A percentile compares a stretch with the other conserved stretches of the same genome.
These are phyloP conservation scores for Acanthisitta chloris DNA, from an alignment of 2,113 vertebrate genomes.

Conservation along the genomic window DNA sequence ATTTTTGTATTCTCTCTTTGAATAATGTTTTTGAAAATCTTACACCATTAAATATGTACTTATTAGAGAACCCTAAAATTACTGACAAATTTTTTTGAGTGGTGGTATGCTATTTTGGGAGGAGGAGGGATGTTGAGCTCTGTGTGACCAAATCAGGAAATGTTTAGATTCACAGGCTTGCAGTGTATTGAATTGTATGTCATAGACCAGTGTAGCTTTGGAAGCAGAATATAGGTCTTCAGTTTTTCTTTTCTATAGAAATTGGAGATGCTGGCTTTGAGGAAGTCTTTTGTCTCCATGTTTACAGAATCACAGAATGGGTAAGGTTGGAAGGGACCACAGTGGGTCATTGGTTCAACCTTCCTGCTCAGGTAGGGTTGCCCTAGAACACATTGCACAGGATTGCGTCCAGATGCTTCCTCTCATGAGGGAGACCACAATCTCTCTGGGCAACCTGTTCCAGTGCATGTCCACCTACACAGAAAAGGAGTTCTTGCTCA, in stretches of 20 bases:
- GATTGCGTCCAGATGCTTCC: neutral
- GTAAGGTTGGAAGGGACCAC: neutral
- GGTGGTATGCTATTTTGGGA: accelerated
- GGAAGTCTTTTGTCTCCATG: neutral
- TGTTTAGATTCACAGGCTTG: neutral
- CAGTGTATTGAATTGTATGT: neutral
- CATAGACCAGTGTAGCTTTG: neutral
- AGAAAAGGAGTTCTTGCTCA: neutral
- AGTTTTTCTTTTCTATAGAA: neutral
- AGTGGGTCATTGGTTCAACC: neutral
- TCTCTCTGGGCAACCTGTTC: neutral
- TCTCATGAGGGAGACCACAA: neutral
- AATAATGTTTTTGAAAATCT: conserved; percentile 19
- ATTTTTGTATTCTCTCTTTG: neutral
- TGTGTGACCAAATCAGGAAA: neutral
- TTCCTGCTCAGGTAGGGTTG: neutral
- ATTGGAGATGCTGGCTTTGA: neutral
- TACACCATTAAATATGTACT: neutral
- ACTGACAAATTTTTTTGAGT: neutral
- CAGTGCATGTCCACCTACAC: accelerated
- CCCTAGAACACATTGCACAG: neutral
- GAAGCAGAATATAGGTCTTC: neutral
- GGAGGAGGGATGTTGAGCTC: neutral
- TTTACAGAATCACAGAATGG: neutral
- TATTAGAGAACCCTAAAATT: neutral